Evolutionary conservation across 2,113 vertebrate genomes (phyloP), one percentile per base, ranked within the genome.

Genomic region (Phalacrocorax aristotelis): DNA sequence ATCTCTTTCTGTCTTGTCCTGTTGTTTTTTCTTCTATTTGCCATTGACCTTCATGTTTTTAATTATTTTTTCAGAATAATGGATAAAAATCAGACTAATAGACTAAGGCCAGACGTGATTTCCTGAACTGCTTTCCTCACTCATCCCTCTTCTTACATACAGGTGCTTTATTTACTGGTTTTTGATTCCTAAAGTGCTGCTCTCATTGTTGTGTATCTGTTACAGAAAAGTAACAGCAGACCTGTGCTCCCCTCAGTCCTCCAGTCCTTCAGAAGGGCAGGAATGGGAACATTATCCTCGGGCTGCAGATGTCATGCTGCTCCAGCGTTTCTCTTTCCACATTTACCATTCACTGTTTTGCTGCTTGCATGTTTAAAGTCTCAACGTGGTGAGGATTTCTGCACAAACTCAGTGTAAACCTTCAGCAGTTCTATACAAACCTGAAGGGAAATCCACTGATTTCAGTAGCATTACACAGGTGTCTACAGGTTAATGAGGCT

Each of bases 231-330:
- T 16, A 40, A 42, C 27, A 70, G 30, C 38, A 80, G 48, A 68
- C 1, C 18, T 3, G 1, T 2, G 1, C 26, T 8, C 5, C 38
- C n/a, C 40, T n/a, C 18, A 17, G 15, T 21, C 19, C 57, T 55
- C 10, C 36, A 44, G 22, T 26, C 49, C 48, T 34, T 23, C 27
- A 48, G 48, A 68, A 79, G 19, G 18, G 36, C 38, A 40, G 72
- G 55, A 71, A 40, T 2, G 20, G 52, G 32, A 83, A 29, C 0
- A 0, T 38, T n/a, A 9, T 54, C 27, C 62, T 55, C 1, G 2
- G 5, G 54, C 61, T 68, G 42, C 36, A 79, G 55, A 36, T 32
- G 19, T 38, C 9, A 0, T 0, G 0, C 15, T 60, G 27, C 23
- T 89, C 44, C 42, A 71, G 1, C 1, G 0, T 71, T 83, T 42